These are phyloP conservation scores for Procambarus virginalis DNA, from an alignment of 1,140 invertebrate species.

Conservation along the genomic window DNA sequence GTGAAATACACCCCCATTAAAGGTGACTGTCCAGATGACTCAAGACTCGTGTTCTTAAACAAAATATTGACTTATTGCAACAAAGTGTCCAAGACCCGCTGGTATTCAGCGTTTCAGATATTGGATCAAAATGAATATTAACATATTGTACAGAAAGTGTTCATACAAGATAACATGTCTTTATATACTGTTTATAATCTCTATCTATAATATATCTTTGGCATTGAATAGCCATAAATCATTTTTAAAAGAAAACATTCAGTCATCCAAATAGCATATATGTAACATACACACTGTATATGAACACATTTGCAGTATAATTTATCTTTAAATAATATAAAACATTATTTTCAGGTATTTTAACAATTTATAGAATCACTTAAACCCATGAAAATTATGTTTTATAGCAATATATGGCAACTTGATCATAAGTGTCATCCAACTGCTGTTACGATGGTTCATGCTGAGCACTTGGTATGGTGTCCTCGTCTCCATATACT, in stretches of 20 bases:
- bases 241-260: background rate
- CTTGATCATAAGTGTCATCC: slow-evolving; percentile 28
- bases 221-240: slow-evolving; percentile 54
- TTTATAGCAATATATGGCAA: slow-evolving; percentile 55
- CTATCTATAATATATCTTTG: slow-evolving; percentile 68
- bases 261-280: slow-evolving; percentile 25
- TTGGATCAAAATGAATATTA: slow-evolving; percentile 12
- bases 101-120: slow-evolving; percentile 28
- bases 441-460: slow-evolving; percentile 5
- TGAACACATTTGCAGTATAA: slow-evolving; percentile 44
- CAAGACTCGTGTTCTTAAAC: background rate
- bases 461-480: too few relatives aligned
- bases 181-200: slow-evolving; percentile 62
- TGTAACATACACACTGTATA: slow-evolving; percentile 34
- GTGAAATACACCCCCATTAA: background rate
- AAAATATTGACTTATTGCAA: slow-evolving; percentile 28
- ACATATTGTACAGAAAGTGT: slow-evolving; percentile 51
- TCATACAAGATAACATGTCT: slow-evolving; percentile 50
- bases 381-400: slow-evolving; percentile 40
- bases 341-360: slow-evolving; percentile 37
- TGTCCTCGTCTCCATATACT: too few relatives aligned
- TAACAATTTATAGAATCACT: slow-evolving; percentile 32
- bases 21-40: background rate
- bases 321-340: slow-evolving; percentile 29
- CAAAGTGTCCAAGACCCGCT: slow-evolving; percentile 7